These are phyloP conservation scores for Poecilia latipinna DNA, from an alignment of 2,113 vertebrate genomes.

Conservation along the genomic window DNA sequence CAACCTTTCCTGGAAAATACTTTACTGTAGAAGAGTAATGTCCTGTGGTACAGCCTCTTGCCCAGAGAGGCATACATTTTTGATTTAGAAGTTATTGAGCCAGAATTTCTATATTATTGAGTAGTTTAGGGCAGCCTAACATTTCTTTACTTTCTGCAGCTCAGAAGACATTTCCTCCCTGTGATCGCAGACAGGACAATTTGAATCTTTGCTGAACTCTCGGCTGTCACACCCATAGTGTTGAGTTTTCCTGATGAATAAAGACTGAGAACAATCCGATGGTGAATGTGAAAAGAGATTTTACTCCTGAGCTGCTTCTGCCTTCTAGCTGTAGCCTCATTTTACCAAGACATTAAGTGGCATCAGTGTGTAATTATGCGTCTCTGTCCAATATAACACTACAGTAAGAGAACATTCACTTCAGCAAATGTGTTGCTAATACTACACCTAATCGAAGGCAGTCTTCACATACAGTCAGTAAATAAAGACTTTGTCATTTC, in stretches of 20 bases:
- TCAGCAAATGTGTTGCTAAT: no score
- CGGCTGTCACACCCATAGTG: neutral
- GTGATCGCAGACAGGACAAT: neutral
- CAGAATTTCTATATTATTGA: conserved; percentile 48
- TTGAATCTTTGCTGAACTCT: neutral
- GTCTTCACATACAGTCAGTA: no score
- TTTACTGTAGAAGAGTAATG: conserved; percentile 16
- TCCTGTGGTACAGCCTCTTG: conserved; percentile 27
- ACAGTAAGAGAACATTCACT: no score
- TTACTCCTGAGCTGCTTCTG: no score
- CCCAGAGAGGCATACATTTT: conserved; percentile 44
- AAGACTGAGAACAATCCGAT: neutral
- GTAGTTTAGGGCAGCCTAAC: conserved; percentile 5
- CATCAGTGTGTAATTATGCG: no score
- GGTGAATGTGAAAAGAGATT: no score
- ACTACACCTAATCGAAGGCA: no score
- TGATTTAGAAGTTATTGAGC: conserved; percentile 56
- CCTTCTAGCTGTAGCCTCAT: no score
- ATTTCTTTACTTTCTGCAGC: conserved; percentile 3
- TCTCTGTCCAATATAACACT: no score
- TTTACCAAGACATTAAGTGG: no score
- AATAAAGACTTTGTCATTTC: no score
- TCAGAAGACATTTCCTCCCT: neutral
- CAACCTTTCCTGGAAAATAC: conserved; percentile 16
- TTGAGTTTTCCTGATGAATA: neutral